A percentile compares a stretch with the other conserved stretches of the same genome.
Conservation (phyloP, 2,888 invertebrate genomes). For the Rotaria sp. region DNA sequence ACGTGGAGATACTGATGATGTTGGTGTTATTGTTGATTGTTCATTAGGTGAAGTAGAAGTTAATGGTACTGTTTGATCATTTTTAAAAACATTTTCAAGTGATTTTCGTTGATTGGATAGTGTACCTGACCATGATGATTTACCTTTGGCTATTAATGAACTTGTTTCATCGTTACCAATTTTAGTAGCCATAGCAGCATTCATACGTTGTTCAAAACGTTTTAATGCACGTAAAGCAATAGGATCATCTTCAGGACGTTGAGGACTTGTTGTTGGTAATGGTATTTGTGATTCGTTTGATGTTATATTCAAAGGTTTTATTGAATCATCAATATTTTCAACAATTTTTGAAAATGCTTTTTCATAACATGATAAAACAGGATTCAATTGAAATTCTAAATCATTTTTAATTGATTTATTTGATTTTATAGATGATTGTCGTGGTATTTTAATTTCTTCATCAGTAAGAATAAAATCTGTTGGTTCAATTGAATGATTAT, state of each 20-base stretch:
- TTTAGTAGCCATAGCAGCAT: slow-evolving; percentile 13
- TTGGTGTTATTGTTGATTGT: not conserved
- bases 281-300: too few relatives aligned
- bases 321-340: not conserved
- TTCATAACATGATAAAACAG: not conserved
- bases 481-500: not conserved
- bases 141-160: not conserved
- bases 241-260: slow-evolving; percentile 17
- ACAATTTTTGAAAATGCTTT: not conserved
- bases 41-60: not conserved
- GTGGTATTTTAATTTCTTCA: not conserved
- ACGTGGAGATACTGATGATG: not conserved
- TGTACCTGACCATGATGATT: slow-evolving; percentile 28
- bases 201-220: slow-evolving; percentile 21
- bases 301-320: not conserved
- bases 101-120: not conserved
- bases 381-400: not conserved
- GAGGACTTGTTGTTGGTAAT: not conserved
- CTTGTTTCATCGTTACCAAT: not conserved
- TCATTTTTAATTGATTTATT: not conserved
- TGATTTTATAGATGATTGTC: not conserved
- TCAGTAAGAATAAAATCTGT: not conserved
- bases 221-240: not conserved
- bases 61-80: not conserved
- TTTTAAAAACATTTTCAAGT: not conserved